Base-by-base conservation (phyloP, 2,888 invertebrate genomes). In the Ctena decussata region DNA sequence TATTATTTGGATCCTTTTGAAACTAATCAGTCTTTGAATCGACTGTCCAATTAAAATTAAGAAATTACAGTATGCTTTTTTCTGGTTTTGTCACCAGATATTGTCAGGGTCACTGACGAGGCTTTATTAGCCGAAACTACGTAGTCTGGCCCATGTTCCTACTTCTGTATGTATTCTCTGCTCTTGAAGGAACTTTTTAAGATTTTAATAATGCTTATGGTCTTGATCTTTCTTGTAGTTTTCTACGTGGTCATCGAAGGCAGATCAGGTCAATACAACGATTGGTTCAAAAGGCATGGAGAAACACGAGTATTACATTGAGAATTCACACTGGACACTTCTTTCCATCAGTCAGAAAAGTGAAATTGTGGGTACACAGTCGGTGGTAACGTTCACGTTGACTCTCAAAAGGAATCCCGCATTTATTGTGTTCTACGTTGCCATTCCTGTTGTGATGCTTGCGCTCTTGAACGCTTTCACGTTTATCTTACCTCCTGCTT, bases 251-350 rank as follows among this genome's bases (percentile, higher is more conserved):
- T 73, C 80, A 0, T 82, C 87, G 0, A 71, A 49, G 15, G 70
- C 82, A 0, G 53, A 46, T 53, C 75, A 87, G 27, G 84, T 87
- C 1, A 37, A 35, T 44, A 82, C 82, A 6, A 75, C 60, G 1
- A 71, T 87, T 39, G 87, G 87, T 21, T n/a, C 53, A 2, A 30
- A 73, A 2, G 84, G 87, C 3, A 82, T 87, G 72, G 41, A 2
- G 18, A 82, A 60, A 49, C 87, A 84, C 41, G 80, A 77, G 3
- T 46, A 37, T 12, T 87, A 82, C 44, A 78, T 82, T 15, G 87
- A 87, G 44, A 84, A 87, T 49, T 41, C 82, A 0, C 80, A 87
- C 46, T 87, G 87, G 87, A 77, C 77, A 21, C 72, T 87, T 0
- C 21, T 80, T 1, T 53, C 65, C 0, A 80, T 84, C 24, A 35